These are phyloP conservation scores for Spheniscus humboldti DNA, from an alignment of 2,797 vertebrate genomes.

Conservation along the genomic window DNA sequence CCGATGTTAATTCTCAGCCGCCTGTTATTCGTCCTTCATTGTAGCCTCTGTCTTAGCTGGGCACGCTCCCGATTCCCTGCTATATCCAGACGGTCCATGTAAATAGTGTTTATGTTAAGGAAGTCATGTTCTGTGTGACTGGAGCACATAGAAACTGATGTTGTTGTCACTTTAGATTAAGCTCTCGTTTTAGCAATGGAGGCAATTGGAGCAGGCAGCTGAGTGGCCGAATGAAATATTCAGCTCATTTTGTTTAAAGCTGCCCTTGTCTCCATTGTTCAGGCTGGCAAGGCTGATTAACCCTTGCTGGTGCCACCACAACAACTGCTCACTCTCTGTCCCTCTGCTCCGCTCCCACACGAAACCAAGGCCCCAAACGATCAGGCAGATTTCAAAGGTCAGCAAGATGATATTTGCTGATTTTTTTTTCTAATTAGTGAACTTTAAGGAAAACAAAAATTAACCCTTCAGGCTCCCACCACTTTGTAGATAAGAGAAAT, in stretches of 20 bases:
- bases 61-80: constrained; percentile 71
- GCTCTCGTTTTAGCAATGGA: constrained; percentile 79
- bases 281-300: constrained; percentile 70
- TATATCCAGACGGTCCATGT: constrained; percentile 73
- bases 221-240: constrained; percentile 88
- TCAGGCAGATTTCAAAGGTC: constrained; percentile 1
- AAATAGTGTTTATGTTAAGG: constrained; percentile 89
- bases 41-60: constrained; percentile 68
- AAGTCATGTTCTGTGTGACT: constrained; percentile 90
- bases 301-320: constrained; percentile 54
- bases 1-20: constrained; percentile 71
- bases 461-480: neutral
- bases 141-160: constrained; percentile 87
- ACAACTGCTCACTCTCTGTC: neutral
- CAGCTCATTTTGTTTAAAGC: constrained; percentile 86
- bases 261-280: constrained; percentile 83
- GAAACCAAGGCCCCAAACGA: accelerated
- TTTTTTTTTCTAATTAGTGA: neutral
- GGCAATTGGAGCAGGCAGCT: constrained; percentile 84
- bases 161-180: constrained; percentile 91
- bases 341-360: accelerated
- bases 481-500: neutral
- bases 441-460: neutral
- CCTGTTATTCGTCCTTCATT: constrained; percentile 69
- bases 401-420: neutral